Evolutionary conservation across 2,113 vertebrate species (phyloP).

Genomic region (Vanacampus margaritifer): DNA sequence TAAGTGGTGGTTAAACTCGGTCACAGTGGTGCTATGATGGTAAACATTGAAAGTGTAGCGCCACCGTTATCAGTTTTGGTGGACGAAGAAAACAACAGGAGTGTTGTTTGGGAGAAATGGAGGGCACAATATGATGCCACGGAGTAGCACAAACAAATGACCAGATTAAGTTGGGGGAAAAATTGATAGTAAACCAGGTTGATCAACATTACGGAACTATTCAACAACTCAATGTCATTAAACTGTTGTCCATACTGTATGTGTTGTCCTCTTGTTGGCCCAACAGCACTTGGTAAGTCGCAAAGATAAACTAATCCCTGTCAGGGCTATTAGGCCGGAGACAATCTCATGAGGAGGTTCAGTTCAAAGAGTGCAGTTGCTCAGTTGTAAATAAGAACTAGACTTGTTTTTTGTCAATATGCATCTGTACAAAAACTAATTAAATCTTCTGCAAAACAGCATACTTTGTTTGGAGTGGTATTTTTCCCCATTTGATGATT

Average conservation of each 20-base stretch:
- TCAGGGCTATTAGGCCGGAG: background rate
- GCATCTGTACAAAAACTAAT: no score
- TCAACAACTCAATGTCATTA: background rate
- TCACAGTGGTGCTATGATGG: constrained; percentile 3
- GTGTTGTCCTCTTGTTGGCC: constrained; percentile 8
- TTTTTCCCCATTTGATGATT: no score
- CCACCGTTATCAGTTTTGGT: background rate
- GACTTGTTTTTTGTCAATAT: background rate
- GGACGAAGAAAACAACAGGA: constrained; percentile 6
- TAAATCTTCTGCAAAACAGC: no score
- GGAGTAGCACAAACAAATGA: background rate
- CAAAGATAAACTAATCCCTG: constrained; percentile 7
- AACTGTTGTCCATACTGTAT: background rate
- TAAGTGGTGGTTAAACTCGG: constrained; percentile 3
- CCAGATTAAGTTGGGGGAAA: background rate
- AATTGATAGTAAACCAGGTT: no score
- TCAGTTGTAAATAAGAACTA: background rate
- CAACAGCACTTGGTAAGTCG: constrained; percentile 8
- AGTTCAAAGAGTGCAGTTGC: background rate
- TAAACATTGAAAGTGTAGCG: background rate
- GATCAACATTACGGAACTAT: background rate
- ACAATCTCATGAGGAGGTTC: background rate
- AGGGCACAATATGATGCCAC: background rate
- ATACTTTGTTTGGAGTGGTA: no score
- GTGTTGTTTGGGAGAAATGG: background rate